Conservation (phyloP, 2,888 invertebrate genomes). For the Pyrrhosoma nymphula region DNA sequence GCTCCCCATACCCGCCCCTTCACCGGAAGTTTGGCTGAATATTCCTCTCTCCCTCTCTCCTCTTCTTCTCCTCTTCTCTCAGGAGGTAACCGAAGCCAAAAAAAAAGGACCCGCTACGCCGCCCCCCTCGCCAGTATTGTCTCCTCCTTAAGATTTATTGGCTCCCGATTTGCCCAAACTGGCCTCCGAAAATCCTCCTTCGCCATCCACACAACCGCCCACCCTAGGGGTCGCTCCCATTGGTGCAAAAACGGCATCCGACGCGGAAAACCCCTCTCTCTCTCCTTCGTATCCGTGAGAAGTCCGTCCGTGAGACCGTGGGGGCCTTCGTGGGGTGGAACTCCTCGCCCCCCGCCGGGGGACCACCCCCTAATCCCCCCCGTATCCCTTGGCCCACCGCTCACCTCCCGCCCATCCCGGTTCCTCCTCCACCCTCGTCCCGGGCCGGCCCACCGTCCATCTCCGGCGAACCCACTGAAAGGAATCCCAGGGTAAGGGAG, state of each 20-base stretch:
- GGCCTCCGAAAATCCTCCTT: conserved; percentile 40
- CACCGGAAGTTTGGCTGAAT: neutral
- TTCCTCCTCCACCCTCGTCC: neutral
- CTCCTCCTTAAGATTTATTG: conserved; percentile 55
- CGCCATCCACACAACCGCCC: neutral
- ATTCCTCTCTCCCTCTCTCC: neutral
- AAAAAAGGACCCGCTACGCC: neutral
- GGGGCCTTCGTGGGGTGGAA: too few species aligned
- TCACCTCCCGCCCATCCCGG: too few species aligned
- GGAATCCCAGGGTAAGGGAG: neutral
- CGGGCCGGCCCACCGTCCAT: neutral
- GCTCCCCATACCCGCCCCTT: neutral
- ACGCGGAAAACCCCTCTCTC: neutral
- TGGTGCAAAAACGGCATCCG: neutral
- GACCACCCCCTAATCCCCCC: neutral
- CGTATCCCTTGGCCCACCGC: neutral
- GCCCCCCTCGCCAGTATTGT: too few species aligned
- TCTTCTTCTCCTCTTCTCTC: neutral
- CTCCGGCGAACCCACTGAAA: neutral
- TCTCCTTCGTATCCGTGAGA: too few species aligned
- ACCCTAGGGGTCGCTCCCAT: neutral
- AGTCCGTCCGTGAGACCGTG: neutral
- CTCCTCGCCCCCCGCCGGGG: too few species aligned
- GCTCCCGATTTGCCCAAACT: conserved; percentile 56
- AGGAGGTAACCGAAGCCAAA: neutral